Evolutionary conservation across 2,888 invertebrate genomes (phyloP).

Genomic region (Mimachlamys varia): DNA sequence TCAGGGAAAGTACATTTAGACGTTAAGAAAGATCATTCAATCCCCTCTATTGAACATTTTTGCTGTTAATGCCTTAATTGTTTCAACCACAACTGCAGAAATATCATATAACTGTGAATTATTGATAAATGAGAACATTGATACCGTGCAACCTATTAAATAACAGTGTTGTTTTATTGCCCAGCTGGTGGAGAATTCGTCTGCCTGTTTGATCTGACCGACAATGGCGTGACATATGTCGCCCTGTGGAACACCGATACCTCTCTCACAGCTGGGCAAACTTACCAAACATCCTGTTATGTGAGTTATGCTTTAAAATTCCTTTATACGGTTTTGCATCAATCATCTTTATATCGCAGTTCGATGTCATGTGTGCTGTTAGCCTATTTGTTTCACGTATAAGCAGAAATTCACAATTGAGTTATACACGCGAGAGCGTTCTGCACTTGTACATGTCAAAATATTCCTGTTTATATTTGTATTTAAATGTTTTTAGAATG

Average conservation of each 20-base stretch:
- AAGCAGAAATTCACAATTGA: not conserved
- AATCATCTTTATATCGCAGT: not conserved
- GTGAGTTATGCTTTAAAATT: constrained; percentile 18
- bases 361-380: not conserved
- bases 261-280: constrained; percentile 12
- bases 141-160: not conserved
- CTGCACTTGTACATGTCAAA: not conserved
- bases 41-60: too few relatives aligned
- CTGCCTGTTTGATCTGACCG: constrained; percentile 19
- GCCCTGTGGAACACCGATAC: constrained; percentile 41
- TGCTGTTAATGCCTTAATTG: too few relatives aligned
- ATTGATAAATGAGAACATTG: not conserved
- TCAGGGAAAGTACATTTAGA: too few relatives aligned
- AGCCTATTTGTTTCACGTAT: not conserved
- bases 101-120: not conserved
- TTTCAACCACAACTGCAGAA: not conserved
- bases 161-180: not conserved
- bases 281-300: constrained; percentile 37
- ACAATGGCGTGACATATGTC: constrained; percentile 38
- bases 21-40: too few relatives aligned
- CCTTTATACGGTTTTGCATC: not conserved
- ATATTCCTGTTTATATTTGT: not conserved
- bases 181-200: constrained; percentile 31
- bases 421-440: not conserved
- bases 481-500: not conserved